Conservation (phyloP, 53 echinoderm and acorn worm species). For the Stichopus horrens region DNA sequence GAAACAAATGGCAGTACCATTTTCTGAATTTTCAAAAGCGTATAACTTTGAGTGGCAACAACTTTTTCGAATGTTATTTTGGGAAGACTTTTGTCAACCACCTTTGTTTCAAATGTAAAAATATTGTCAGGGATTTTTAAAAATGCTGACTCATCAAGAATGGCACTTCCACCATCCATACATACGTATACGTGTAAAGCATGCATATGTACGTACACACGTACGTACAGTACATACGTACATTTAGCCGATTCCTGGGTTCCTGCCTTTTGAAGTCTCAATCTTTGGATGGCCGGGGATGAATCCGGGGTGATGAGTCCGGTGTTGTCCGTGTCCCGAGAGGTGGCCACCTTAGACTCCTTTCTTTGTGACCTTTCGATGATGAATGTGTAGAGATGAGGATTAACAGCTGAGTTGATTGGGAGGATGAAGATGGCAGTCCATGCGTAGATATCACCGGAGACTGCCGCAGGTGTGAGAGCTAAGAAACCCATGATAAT, state of each 20-base stretch:
- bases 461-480: conserved; percentile 7
- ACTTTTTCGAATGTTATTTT: too few species aligned
- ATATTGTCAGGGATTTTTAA: too few species aligned
- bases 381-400: conserved; percentile 35
- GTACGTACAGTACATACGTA: too few species aligned
- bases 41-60: too few species aligned
- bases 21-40: too few species aligned
- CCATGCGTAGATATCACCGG: conserved; percentile 36
- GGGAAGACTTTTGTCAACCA: too few species aligned
- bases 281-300: conserved; percentile 15
- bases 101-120: too few species aligned
- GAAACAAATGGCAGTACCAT: too few species aligned
- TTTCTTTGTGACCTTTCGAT: background rate
- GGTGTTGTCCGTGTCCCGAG: background rate
- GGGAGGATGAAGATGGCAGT: conserved; percentile 30
- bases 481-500: conserved; percentile 36
- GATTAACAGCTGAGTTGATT: conserved; percentile 37
- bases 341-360: background rate
- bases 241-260: background rate
- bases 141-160: too few species aligned
- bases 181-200: too few species aligned
- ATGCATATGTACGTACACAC: too few species aligned
- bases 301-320: background rate
- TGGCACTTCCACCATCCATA: too few species aligned
- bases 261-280: background rate